These are phyloP conservation scores for Acleris holmiana DNA, from an alignment of 2,888 invertebrate genomes.

Conservation along the genomic window DNA sequence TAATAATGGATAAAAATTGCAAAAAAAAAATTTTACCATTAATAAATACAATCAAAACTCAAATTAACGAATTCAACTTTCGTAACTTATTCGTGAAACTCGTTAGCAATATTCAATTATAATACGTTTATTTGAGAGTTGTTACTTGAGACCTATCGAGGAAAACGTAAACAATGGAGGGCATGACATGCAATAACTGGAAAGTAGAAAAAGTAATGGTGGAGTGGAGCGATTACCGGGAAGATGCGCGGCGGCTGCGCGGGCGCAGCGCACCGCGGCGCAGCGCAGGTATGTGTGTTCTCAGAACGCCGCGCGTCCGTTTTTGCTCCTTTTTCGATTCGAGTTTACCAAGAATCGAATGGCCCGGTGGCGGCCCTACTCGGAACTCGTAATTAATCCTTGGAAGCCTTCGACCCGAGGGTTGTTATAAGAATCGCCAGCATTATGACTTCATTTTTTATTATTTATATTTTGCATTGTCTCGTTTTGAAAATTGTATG, in stretches of 20 bases:
- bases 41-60: conserved; percentile 3
- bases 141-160: conserved; percentile 8
- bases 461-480: conserved; percentile 71
- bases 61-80: conserved; percentile 13
- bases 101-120: neutral
- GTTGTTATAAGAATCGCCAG: conserved; percentile 79
- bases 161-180: conserved; percentile 27
- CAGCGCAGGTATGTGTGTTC: conserved; percentile 80
- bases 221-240: conserved; percentile 6
- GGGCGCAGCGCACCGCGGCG: conserved; percentile 49
- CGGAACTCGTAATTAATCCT: conserved; percentile 84
- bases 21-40: too few relatives aligned
- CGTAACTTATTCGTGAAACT: conserved; percentile 13
- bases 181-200: conserved; percentile 19
- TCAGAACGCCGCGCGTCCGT: conserved; percentile 74
- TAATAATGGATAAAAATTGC: too few relatives aligned
- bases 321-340: conserved; percentile 84
- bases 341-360: conserved; percentile 81
- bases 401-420: conserved; percentile 81
- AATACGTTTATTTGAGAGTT: conserved; percentile 6
- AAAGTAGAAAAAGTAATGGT: conserved; percentile 15
- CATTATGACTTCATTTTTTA: conserved; percentile 66
- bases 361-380: conserved; percentile 82
- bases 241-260: conserved; percentile 48
- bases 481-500: conserved; percentile 69